phyloP scores from a whole-genome alignment of 2,113 vertebrate species.

The Ochotona curzoniae region DNA sequence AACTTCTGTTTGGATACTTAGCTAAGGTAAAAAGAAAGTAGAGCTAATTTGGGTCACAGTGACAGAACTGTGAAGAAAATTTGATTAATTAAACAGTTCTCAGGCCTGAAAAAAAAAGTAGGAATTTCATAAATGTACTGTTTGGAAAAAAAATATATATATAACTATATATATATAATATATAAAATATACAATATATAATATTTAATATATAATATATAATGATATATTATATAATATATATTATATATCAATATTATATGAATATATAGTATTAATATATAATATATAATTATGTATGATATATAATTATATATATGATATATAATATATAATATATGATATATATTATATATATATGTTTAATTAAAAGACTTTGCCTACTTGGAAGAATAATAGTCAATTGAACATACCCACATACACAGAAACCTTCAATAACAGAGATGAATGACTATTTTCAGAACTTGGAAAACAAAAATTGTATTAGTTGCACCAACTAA shows the following conservation, averaged over 20 bases:
- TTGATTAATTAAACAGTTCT: conserved; percentile 45
- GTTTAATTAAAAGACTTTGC: conserved; percentile 3
- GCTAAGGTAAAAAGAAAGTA: too few relatives aligned
- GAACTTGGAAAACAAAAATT: background rate
- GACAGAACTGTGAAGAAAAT: conserved; percentile 24
- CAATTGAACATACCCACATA: background rate
- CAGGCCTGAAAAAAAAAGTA: conserved; percentile 41
- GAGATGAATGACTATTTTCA: background rate
- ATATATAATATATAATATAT: too few relatives aligned
- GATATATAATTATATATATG: too few relatives aligned
- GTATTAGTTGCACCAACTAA: background rate
- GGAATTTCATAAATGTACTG: background rate
- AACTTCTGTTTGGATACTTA: too few relatives aligned
- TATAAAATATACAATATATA: too few relatives aligned
- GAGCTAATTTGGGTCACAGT: background rate
- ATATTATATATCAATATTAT: too few relatives aligned
- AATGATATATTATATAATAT: too few relatives aligned
- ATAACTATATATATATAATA: too few relatives aligned
- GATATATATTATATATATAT: too few relatives aligned
- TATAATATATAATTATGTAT: too few relatives aligned
- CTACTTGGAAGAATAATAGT: background rate
- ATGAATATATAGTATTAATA: too few relatives aligned
- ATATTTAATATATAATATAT: too few relatives aligned
- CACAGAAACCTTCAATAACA: background rate
- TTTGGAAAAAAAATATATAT: background rate